phyloP scores from a whole-genome alignment of 2,797 vertebrate genomes.

The Loris lydekkerianus region DNA sequence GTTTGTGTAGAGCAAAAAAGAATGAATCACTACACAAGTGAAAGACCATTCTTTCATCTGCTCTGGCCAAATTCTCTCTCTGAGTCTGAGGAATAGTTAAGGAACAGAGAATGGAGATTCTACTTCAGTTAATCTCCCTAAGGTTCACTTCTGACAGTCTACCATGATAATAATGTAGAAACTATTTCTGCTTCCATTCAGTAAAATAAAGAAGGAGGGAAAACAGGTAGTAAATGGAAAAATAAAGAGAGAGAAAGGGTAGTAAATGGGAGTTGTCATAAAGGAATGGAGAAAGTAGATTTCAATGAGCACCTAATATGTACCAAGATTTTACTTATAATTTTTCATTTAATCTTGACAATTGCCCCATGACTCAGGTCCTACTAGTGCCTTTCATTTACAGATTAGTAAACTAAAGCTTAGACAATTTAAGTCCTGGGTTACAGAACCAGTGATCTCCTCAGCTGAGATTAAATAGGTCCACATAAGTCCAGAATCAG shows the following conservation, averaged over 20 bases:
- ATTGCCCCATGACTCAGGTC: neutral
- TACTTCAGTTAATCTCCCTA: neutral
- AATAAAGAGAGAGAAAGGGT: neutral
- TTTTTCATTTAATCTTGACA: conserved; percentile 53
- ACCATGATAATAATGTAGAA: neutral
- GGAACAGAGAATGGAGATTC: neutral
- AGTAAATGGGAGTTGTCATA: neutral
- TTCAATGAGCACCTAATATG: neutral
- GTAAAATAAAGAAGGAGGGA: neutral
- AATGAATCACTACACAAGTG: neutral
- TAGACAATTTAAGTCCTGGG: neutral
- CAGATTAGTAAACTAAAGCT: conserved; percentile 13
- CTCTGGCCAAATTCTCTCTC: neutral
- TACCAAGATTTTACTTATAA: neutral
- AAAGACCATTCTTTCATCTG: neutral
- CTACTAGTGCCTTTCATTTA: neutral
- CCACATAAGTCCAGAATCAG: neutral
- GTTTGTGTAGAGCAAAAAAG: neutral
- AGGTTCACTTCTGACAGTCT: conserved; percentile 1
- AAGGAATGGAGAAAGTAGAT: conserved; percentile 39
- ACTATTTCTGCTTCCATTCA: conserved; percentile 8
- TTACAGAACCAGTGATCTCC: conserved; percentile 1
- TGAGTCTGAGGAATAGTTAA: neutral
- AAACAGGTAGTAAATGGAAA: neutral
- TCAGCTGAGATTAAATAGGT: neutral